phyloP scores from a whole-genome alignment of 2,797 vertebrate genomes.

The Potorous gilbertii region DNA sequence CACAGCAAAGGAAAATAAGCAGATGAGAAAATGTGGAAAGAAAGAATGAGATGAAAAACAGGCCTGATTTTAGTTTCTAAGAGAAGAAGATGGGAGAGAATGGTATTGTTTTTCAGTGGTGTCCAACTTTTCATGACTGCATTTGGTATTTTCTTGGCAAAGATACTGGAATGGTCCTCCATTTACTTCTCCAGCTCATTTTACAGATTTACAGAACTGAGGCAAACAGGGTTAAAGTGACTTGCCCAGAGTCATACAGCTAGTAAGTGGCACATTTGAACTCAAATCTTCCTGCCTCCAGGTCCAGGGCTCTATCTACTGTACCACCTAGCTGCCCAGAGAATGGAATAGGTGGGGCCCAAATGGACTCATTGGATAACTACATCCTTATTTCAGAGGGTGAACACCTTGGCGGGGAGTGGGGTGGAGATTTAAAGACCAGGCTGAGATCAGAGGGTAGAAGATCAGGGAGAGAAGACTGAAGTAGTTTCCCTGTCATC shows the following conservation, averaged over 20 bases:
- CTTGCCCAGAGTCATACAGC: not conserved
- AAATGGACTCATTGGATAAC: not conserved
- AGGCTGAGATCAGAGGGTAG: conserved; percentile 31
- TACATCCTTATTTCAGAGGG: not conserved
- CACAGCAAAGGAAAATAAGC: not conserved
- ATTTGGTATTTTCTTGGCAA: not conserved
- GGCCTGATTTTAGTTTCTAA: not conserved
- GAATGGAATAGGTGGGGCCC: not conserved
- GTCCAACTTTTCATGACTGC: not conserved
- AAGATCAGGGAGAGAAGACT: not conserved
- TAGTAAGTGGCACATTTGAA: not conserved
- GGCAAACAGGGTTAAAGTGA: not conserved
- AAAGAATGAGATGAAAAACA: not conserved
- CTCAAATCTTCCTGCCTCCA: not conserved
- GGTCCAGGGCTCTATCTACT: not conserved
- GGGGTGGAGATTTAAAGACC: conserved; percentile 28
- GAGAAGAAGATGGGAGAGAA: not conserved
- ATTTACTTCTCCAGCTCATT: not conserved
- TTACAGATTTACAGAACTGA: not conserved
- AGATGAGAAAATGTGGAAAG: not conserved
- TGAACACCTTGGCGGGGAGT: not conserved
- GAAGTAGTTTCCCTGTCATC: not conserved
- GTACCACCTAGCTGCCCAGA: not conserved
- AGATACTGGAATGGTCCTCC: not conserved
- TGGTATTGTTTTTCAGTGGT: not conserved